A percentile compares a stretch with the other conserved stretches of the same genome.
These are phyloP conservation scores for Neomorphus geoffroyi DNA, from an alignment of 2,797 vertebrate genomes.

Conservation along the genomic window DNA sequence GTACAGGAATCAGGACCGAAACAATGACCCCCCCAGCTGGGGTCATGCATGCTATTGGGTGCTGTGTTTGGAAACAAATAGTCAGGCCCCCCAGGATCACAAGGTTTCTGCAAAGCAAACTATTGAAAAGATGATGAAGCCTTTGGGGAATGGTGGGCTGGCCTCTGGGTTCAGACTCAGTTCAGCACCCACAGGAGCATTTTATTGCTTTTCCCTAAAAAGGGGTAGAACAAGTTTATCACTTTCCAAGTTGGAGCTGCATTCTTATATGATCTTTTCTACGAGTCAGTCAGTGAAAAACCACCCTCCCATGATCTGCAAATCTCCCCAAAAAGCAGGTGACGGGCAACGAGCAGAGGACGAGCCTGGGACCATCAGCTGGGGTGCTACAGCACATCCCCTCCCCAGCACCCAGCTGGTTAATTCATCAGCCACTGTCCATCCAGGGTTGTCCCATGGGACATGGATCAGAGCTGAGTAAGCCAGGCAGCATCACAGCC, in stretches of 20 bases:
- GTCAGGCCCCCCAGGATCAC: neutral
- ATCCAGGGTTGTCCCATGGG: neutral
- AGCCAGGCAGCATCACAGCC: neutral
- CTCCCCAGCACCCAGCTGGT: neutral
- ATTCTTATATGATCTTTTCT: neutral
- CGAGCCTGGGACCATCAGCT: rapidly evolving
- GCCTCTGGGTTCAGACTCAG: neutral
- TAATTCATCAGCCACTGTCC: neutral
- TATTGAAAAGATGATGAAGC: neutral
- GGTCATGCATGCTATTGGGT: rapidly evolving
- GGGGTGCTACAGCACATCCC: neutral
- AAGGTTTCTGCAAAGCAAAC: neutral
- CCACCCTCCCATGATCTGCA: rapidly evolving
- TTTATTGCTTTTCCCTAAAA: neutral
- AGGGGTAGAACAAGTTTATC: neutral
- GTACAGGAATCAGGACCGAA: neutral
- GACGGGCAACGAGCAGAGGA: neutral
- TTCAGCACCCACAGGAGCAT: neutral
- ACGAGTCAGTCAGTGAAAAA: neutral
- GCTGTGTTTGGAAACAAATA: rapidly evolving
- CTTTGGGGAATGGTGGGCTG: neutral
- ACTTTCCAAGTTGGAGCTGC: neutral
- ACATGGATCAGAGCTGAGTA: neutral
- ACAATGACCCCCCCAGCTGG: rapidly evolving
- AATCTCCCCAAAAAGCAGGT: neutral